Conservation (phyloP, 2,888 invertebrate genomes). For the Nephrotoma flavescens region DNA sequence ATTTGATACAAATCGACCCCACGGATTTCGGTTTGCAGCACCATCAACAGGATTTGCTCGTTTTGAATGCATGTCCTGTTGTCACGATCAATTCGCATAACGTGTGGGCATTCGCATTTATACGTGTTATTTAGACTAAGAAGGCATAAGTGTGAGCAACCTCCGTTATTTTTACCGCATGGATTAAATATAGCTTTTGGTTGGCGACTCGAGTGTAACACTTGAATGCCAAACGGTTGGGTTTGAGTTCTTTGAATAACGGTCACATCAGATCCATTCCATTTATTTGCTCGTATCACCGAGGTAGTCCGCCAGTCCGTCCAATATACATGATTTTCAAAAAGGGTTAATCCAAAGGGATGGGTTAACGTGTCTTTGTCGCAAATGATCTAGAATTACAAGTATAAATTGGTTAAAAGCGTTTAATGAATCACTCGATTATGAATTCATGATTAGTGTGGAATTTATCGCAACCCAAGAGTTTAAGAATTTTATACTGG, state of each 20-base stretch:
- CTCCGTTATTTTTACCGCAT: slow-evolving; percentile 54
- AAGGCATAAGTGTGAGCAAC: slow-evolving; percentile 70
- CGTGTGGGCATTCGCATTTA: slow-evolving; percentile 73
- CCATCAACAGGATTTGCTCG: slow-evolving; percentile 64
- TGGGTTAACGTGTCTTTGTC: slow-evolving; percentile 65
- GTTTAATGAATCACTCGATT: too few species aligned
- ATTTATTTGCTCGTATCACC: slow-evolving; percentile 76
- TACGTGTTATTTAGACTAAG: slow-evolving; percentile 45
- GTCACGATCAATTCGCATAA: slow-evolving; percentile 60
- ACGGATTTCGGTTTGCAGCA: slow-evolving; percentile 59
- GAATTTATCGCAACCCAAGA: too few species aligned
- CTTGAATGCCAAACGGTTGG: slow-evolving; percentile 83
- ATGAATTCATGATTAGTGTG: too few species aligned
- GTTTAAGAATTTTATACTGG: too few species aligned
- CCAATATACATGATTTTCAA: slow-evolving; percentile 82
- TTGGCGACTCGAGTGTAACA: slow-evolving; percentile 63
- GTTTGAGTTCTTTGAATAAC: slow-evolving; percentile 69
- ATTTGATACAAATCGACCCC: slow-evolving; percentile 68
- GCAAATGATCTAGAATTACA: slow-evolving; percentile 40
- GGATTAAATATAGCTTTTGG: slow-evolving; percentile 43
- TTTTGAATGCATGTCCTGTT: slow-evolving; percentile 45
- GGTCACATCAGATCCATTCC: slow-evolving; percentile 63
- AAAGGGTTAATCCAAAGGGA: slow-evolving; percentile 78
- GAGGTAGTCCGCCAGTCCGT: slow-evolving; percentile 86
- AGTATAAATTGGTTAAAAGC: not conserved